Base-by-base conservation (phyloP, 2,797 vertebrate species). In the Acrossocheilus fasciatus region DNA sequence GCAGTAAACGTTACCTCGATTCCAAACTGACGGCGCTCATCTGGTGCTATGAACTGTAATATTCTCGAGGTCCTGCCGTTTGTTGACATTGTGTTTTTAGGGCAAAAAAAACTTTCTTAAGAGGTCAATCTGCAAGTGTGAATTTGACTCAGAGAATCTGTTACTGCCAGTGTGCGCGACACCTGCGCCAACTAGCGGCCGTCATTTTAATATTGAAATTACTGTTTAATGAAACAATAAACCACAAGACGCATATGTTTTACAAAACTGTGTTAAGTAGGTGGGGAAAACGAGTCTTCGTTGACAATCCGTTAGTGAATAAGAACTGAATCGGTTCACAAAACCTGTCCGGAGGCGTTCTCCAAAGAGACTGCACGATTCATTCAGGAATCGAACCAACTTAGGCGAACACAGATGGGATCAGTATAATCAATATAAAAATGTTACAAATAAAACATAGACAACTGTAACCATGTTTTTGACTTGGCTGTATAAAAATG, bases 1-100 rank as follows among this genome's bases (percentile, higher is more conserved):
- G 11, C 17, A 9, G 52, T 86, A 11, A 11, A 59, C 23, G 57
- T 54, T 88, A 90, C 90, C 90, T 87, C 87, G 9, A 91, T 83
- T 79, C 88, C 91, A 45, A 57, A 62, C 9, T 83, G 83, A 70
- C 57, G 88, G 4, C 68, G 88, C 11, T 87, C 88, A 36, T 57
- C 80, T 52, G 87, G 88, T n/a, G 90, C 78, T 30, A 88, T 20
- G 77, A 89, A 91, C 68, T 88, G 87, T 69, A 79, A 81, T 72
- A 91, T 88, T 83, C 86, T 83, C n/a, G 82, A 62, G 18, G 64
- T 87, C 6, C 85, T 57, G 4, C 92, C 89, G 79, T 92, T 92
- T 74, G 50, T 73, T 43, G 86, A 47, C 91, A 92, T 92, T 43
- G 66, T 54, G 62, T n/a, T 45, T 72, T 50, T 36, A 39, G 26